Conservation (phyloP, 2,113 vertebrate genomes). For the Murina feae region DNA sequence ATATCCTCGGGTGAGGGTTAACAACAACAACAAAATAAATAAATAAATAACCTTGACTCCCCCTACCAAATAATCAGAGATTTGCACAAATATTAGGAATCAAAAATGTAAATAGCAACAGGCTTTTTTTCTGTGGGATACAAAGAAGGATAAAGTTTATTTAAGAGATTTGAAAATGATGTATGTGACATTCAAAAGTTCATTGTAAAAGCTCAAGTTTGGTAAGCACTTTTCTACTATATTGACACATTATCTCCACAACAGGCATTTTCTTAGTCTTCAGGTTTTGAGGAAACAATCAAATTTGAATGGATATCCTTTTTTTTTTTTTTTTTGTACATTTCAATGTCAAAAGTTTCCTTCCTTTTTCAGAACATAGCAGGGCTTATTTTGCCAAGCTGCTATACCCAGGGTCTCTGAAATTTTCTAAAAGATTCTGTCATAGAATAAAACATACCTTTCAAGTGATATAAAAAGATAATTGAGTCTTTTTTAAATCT, state of each 20-base stretch:
- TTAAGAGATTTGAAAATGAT: conserved; percentile 26
- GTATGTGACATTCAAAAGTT: not conserved
- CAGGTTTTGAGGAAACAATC: conserved; percentile 33
- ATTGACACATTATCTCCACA: not conserved
- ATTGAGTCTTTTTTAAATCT: not conserved
- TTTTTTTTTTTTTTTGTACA: not conserved
- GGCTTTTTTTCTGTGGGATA: not conserved
- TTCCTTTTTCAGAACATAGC: conserved; percentile 16
- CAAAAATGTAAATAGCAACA: not conserved
- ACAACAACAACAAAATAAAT: not conserved
- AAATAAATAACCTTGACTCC: not conserved
- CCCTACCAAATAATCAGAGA: conserved; percentile 19
- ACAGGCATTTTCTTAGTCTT: conserved; percentile 6
- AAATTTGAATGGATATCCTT: not conserved
- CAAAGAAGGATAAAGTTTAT: not conserved
- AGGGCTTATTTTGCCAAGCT: not conserved
- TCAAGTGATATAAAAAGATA: not conserved
- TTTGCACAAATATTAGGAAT: not conserved
- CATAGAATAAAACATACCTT: not conserved
- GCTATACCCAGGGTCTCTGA: not conserved
- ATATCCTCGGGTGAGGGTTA: no score
- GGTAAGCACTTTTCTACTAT: not conserved
- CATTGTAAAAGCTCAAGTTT: not conserved
- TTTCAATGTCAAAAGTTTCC: conserved; percentile 22
- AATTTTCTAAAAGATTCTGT: conserved; percentile 31